These are phyloP conservation scores for Acrocephalus kingi DNA, from an alignment of 2,113 vertebrate genomes.

Conservation along the genomic window DNA sequence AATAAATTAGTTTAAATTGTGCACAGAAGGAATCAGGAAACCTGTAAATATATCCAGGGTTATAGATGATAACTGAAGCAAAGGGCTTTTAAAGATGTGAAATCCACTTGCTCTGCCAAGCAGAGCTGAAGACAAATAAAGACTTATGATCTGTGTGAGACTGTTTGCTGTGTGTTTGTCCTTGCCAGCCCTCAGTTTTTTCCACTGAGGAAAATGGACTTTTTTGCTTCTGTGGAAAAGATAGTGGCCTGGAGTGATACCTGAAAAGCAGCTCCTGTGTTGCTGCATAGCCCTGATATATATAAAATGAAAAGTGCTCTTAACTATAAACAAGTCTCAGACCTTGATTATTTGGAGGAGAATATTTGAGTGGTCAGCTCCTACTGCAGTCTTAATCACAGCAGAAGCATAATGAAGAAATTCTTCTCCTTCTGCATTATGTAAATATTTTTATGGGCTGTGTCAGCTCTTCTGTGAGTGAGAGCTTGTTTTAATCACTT, in stretches of 20 bases:
- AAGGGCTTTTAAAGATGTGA: neutral
- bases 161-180: neutral
- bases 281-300: neutral
- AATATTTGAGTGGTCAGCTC: neutral
- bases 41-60: neutral
- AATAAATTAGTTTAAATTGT: neutral
- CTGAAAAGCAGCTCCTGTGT: neutral
- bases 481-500: neutral
- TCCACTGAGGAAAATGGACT: neutral
- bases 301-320: neutral
- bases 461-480: constrained; percentile 17
- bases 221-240: neutral
- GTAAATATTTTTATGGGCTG: neutral
- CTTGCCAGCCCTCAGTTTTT: neutral
- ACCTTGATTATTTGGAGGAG: neutral
- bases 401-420: neutral
- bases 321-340: neutral
- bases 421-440: constrained; percentile 9
- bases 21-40: neutral
- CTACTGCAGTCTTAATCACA: neutral
- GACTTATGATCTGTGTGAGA: neutral
- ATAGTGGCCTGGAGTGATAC: neutral
- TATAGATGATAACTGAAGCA: neutral
- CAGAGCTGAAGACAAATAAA: neutral
- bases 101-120: neutral